Evolutionary conservation across 2,113 vertebrate genomes (phyloP).

Genomic region (Solenodon paradoxus): DNA sequence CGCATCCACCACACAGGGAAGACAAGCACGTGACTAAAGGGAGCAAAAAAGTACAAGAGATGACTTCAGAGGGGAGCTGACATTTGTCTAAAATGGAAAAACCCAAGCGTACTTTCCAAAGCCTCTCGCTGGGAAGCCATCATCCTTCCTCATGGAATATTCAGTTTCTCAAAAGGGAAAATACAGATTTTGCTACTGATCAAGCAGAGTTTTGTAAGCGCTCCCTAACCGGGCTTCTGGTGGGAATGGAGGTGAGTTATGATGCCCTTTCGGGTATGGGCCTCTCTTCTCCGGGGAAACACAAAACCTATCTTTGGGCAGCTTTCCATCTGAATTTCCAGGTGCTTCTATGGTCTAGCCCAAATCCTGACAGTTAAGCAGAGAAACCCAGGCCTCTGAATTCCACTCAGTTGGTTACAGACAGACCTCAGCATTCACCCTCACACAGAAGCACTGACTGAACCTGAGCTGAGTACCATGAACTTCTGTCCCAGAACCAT

Average conservation of each 20-base stretch:
- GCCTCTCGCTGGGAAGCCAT: background rate
- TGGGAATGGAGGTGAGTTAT: rapidly evolving
- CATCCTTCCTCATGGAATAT: background rate
- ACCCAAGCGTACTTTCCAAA: background rate
- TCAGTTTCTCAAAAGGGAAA: background rate
- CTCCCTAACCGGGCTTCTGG: background rate
- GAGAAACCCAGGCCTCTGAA: background rate
- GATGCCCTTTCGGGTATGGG: background rate
- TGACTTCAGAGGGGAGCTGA: too few species aligned
- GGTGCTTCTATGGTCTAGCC: background rate
- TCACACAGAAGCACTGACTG: background rate
- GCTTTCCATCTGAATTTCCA: background rate
- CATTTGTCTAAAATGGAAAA: background rate
- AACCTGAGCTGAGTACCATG: background rate
- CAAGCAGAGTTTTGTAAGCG: too few species aligned
- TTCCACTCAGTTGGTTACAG: background rate
- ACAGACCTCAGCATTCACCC: too few species aligned
- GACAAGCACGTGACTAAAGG: background rate
- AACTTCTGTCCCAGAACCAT: background rate
- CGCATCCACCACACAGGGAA: background rate
- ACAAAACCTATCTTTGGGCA: background rate
- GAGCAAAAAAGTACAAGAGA: background rate
- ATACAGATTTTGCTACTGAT: background rate
- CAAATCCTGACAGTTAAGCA: background rate
- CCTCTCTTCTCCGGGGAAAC: background rate